Base-by-base conservation (phyloP, 2,113 vertebrate genomes). In the Pleuronectes platessa region DNA sequence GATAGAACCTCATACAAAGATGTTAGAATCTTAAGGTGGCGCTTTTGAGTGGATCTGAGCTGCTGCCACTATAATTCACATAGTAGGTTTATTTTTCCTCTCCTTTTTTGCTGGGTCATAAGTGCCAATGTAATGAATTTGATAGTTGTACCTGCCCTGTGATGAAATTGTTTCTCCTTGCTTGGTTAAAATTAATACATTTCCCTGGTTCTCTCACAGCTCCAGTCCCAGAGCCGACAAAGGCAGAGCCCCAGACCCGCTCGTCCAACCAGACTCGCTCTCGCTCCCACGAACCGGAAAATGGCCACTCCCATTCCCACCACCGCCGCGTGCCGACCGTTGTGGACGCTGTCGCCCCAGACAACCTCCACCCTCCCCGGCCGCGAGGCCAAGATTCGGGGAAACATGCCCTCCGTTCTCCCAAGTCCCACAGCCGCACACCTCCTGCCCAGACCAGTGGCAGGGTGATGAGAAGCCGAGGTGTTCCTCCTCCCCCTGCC, bases 221-320 rank as follows among this genome's bases (percentile, higher is more conserved):
- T 4, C 81, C 93, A 4, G 56, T 78, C 47, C 23, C 89, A 8
- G 94, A 95, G 69, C 90, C 90, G 0, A 42, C 95, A 61, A 97
- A 97, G 91, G 93, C 95, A 18, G 96, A 97, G 74, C 93, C 94
- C 74, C 95, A 94, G 81, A 80, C 92, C 63, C 95, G 95, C 27
- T 87, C 92, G 56, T 93, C 94, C 79, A 97, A 96, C 91, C 97
- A 97, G 85, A 92, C 95, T 20, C 95, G 97, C 58, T 98, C 97
- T 56, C 96, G 97, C 88, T 98, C 97, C 72, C 97, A 99, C 0
- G 97, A 99, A 89, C 97, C 97, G 0, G 97, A 99, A 89, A 95
- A 95, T 26, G 92, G 95, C 82, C 95, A 96, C 15, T 49, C 93
- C 82, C 94, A 97, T 18, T 71, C 91, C 69, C 95, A 96, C 85